These are phyloP conservation scores for Notamacropus eugenii DNA, from an alignment of 2,797 vertebrate genomes.

Conservation along the genomic window DNA sequence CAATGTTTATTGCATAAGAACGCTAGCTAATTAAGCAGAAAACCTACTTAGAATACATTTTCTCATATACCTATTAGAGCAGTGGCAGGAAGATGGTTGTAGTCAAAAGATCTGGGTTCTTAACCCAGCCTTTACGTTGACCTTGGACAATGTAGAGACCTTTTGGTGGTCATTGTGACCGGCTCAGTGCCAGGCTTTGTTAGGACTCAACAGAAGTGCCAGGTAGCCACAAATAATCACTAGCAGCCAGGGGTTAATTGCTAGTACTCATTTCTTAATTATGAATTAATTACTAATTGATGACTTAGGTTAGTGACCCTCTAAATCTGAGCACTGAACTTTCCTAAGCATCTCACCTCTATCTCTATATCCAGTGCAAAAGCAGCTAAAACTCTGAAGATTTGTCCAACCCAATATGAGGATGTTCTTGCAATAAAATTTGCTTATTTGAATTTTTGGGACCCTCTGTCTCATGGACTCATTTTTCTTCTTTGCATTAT, in stretches of 20 bases:
- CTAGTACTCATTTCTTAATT: background rate
- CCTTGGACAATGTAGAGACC: background rate
- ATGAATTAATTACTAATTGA: too few species aligned
- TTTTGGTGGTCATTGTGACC: background rate
- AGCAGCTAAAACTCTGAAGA: background rate
- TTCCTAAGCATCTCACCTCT: background rate
- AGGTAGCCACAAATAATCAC: background rate
- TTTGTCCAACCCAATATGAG: background rate
- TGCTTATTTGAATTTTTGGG: background rate
- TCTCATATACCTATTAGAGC: background rate
- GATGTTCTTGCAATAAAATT: background rate
- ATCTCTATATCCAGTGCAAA: background rate
- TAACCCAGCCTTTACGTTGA: background rate
- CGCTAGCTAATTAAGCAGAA: background rate
- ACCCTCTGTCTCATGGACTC: background rate
- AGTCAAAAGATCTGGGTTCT: background rate
- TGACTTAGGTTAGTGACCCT: background rate
- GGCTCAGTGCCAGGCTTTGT: background rate
- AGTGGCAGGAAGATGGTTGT: background rate
- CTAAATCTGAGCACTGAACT: background rate
- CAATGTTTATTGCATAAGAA: constrained; percentile 27
- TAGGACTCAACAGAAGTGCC: background rate
- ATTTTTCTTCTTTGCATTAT: background rate
- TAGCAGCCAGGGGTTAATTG: background rate
- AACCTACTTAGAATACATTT: background rate